Conservation (phyloP, 2,888 invertebrate species). For the Lobophora halterata region DNA sequence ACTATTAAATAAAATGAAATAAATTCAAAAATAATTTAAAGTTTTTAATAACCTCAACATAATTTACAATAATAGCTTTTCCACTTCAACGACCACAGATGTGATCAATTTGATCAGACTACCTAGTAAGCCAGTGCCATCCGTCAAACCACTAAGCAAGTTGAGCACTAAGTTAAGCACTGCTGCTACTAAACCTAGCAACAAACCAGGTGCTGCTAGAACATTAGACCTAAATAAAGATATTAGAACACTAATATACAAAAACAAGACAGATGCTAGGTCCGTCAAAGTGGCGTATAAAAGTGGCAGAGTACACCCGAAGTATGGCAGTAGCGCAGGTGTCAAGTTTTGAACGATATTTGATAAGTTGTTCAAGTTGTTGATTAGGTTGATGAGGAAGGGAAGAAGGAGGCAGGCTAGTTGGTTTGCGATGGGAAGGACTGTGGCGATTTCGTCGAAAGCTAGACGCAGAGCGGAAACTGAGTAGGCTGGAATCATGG, state of each 20-base stretch:
- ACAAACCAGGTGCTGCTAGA: slow-evolving; percentile 59
- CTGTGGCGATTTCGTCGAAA: slow-evolving; percentile 67
- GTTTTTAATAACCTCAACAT: slow-evolving; percentile 30
- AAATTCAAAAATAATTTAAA: slow-evolving; percentile 11
- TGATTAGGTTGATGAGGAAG: slow-evolving; percentile 68
- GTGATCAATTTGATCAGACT: slow-evolving; percentile 64
- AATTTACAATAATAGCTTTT: slow-evolving; percentile 54
- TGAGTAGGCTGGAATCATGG: slow-evolving; percentile 72
- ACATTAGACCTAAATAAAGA: slow-evolving; percentile 70
- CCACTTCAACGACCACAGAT: slow-evolving; percentile 60
- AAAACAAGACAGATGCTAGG: slow-evolving; percentile 64
- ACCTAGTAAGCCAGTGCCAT: slow-evolving; percentile 57
- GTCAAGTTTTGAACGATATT: slow-evolving; percentile 72
- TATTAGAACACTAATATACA: slow-evolving; percentile 69
- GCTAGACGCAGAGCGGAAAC: slow-evolving; percentile 64
- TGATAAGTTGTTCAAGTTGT: slow-evolving; percentile 68
- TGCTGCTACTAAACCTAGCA: slow-evolving; percentile 55
- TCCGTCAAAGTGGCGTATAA: slow-evolving; percentile 69
- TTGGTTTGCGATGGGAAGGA: slow-evolving; percentile 65
- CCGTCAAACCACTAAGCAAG: slow-evolving; percentile 60
- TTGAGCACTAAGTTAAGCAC: slow-evolving; percentile 60
- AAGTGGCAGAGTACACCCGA: slow-evolving; percentile 67
- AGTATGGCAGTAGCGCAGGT: slow-evolving; percentile 67
- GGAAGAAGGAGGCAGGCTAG: slow-evolving; percentile 65
- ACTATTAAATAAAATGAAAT: slow-evolving; percentile 13